Conservation (phyloP, 2,888 invertebrate genomes). For the Cheilosia soror region DNA sequence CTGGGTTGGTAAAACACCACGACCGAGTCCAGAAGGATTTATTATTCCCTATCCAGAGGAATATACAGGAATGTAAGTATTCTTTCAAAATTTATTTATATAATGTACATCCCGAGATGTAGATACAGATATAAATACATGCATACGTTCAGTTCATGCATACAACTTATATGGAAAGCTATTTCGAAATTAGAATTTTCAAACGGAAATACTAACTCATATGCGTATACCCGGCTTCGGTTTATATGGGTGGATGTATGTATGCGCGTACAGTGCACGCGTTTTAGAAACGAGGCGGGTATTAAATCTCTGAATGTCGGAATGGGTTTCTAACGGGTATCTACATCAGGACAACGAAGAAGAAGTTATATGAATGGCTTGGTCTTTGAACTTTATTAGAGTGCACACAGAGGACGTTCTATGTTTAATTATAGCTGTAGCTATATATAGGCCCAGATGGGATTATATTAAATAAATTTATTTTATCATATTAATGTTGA, state of each 20-base stretch:
- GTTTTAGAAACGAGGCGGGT: slow-evolving; percentile 7
- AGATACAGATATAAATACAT: not conserved
- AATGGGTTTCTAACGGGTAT: not conserved
- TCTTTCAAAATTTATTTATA: slow-evolving; percentile 23
- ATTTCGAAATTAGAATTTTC: slow-evolving; percentile 73
- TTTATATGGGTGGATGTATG: not conserved
- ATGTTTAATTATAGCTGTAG: slow-evolving; percentile 5
- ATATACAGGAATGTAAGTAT: slow-evolving; percentile 90
- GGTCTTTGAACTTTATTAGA: slow-evolving; percentile 52
- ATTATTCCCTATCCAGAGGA: slow-evolving; percentile 95
- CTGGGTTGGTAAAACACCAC: slow-evolving; percentile 93
- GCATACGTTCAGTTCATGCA: not conserved
- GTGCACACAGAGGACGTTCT: not conserved
- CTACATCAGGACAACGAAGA: not conserved
- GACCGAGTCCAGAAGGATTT: slow-evolving; percentile 92
- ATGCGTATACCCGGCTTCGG: not conserved
- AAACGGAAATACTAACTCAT: slow-evolving; percentile 66
- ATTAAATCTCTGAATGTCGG: not conserved
- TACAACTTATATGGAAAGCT: slow-evolving; percentile 48
- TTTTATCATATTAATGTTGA: slow-evolving; percentile 4
- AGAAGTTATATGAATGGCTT: slow-evolving; percentile 33
- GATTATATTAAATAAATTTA: slow-evolving; percentile 26
- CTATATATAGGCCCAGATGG: slow-evolving; percentile 3
- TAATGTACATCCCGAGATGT: not conserved
- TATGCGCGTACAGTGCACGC: not conserved